Conservation (phyloP, 2,113 vertebrate species). For the Circaetus cinerascens region DNA sequence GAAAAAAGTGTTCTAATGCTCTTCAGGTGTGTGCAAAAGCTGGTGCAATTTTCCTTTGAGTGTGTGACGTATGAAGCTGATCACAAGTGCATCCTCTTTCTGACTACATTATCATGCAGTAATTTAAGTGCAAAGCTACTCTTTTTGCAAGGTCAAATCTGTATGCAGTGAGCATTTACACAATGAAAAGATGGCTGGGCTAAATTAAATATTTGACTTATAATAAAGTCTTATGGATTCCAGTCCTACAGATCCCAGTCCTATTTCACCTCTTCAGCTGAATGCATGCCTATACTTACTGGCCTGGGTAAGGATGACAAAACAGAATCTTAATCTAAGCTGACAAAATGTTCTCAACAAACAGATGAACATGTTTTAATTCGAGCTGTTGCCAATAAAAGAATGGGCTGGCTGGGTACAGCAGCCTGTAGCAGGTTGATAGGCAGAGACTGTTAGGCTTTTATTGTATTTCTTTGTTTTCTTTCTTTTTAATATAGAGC, state of each 20-base stretch:
- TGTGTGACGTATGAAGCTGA: neutral
- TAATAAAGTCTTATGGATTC: slow-evolving; percentile 53
- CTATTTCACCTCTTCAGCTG: slow-evolving; percentile 11
- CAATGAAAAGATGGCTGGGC: slow-evolving; percentile 7
- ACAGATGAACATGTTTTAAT: slow-evolving; percentile 59
- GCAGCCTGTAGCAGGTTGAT: slow-evolving; percentile 24
- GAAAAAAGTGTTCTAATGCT: neutral
- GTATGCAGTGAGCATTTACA: slow-evolving; percentile 35
- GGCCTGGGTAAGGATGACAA: slow-evolving; percentile 25
- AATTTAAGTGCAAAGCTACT: neutral
- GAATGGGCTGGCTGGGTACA: neutral
- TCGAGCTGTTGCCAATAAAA: neutral
- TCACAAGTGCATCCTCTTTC: neutral
- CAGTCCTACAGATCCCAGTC: neutral
- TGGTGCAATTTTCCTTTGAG: neutral
- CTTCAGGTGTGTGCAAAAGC: neutral
- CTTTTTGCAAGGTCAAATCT: slow-evolving; percentile 27
- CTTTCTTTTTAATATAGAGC: neutral
- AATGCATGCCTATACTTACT: neutral
- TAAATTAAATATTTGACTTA: slow-evolving; percentile 47
- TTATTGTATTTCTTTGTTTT: slow-evolving; percentile 23
- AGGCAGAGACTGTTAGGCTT: neutral
- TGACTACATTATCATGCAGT: neutral
- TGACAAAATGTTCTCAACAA: slow-evolving; percentile 56
- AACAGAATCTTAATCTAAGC: slow-evolving; percentile 44